These are phyloP conservation scores for Leptogaster cylindrica DNA, from an alignment of 2,888 invertebrate genomes.

Conservation along the genomic window DNA sequence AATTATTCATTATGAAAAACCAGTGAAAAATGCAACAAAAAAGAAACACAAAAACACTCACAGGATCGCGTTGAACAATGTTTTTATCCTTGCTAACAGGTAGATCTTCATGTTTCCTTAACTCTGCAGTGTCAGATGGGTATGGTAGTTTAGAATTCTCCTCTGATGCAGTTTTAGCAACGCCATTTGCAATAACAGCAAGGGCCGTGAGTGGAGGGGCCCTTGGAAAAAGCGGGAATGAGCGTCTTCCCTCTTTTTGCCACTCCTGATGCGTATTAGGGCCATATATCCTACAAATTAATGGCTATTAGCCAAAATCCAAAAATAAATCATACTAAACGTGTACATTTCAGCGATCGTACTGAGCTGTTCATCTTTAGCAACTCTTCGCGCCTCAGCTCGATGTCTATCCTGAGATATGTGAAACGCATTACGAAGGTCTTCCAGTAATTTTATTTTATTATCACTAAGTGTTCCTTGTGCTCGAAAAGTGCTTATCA, in stretches of 20 bases:
- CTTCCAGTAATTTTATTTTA: slow-evolving; percentile 83
- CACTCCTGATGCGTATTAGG: slow-evolving; percentile 76
- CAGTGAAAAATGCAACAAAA: too few species aligned
- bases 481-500: slow-evolving; percentile 89
- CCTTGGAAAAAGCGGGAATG: slow-evolving; percentile 82
- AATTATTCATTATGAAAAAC: too few species aligned
- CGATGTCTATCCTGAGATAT: slow-evolving; percentile 90
- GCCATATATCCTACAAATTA: slow-evolving; percentile 68
- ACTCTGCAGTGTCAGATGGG: slow-evolving; percentile 62
- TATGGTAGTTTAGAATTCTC: slow-evolving; percentile 68
- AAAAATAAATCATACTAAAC: background rate
- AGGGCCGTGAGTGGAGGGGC: slow-evolving; percentile 85
- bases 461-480: slow-evolving; percentile 86
- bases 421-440: slow-evolving; percentile 80
- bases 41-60: slow-evolving; percentile 57
- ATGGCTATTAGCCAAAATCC: too few species aligned
- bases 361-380: slow-evolving; percentile 87
- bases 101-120: background rate
- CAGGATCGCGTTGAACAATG: slow-evolving; percentile 59
- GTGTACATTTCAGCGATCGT: slow-evolving; percentile 90
- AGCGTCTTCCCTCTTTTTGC: slow-evolving; percentile 85
- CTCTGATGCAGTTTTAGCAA: slow-evolving; percentile 70
- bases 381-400: slow-evolving; percentile 89
- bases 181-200: slow-evolving; percentile 81
- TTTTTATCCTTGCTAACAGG: background rate